These are phyloP conservation scores for Laupala kohalensis DNA, from an alignment of 1,140 invertebrate species.

Conservation along the genomic window DNA sequence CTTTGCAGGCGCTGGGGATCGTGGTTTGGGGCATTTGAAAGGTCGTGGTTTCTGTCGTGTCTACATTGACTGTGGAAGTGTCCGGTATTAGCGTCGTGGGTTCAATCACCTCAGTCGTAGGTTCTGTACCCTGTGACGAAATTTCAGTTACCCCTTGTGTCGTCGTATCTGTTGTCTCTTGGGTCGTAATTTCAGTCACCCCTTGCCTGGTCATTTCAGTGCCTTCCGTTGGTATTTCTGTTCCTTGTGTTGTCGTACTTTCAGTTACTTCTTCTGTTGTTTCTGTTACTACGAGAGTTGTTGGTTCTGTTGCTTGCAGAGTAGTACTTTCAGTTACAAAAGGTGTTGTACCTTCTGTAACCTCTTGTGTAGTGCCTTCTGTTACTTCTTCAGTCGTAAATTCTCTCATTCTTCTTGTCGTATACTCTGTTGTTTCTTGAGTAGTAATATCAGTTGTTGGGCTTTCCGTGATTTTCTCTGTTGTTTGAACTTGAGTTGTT, in stretches of 20 bases:
- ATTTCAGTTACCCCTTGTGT: background rate
- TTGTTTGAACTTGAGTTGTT: background rate
- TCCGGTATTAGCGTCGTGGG: background rate
- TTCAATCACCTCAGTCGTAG: background rate
- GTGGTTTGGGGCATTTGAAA: background rate
- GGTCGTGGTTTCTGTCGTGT: background rate
- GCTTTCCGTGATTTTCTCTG: background rate
- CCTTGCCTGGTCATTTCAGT: background rate
- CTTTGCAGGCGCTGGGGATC: background rate
- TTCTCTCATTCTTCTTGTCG: background rate
- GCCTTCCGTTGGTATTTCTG: background rate
- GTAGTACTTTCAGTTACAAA: background rate
- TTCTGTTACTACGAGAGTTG: background rate
- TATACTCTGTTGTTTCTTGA: background rate
- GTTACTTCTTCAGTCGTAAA: background rate
- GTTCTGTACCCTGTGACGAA: background rate
- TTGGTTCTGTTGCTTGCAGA: background rate
- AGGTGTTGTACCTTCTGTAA: background rate
- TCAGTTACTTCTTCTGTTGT: background rate
- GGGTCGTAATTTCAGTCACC: background rate
- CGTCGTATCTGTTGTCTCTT: background rate
- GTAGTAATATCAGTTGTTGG: background rate
- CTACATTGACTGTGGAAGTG: background rate
- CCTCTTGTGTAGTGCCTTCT: background rate
- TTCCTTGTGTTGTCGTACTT: background rate